Evolutionary conservation across 2,797 vertebrate genomes (phyloP), one percentile per base, ranked within the genome.

Genomic region (Acanthurus tractus): DNA sequence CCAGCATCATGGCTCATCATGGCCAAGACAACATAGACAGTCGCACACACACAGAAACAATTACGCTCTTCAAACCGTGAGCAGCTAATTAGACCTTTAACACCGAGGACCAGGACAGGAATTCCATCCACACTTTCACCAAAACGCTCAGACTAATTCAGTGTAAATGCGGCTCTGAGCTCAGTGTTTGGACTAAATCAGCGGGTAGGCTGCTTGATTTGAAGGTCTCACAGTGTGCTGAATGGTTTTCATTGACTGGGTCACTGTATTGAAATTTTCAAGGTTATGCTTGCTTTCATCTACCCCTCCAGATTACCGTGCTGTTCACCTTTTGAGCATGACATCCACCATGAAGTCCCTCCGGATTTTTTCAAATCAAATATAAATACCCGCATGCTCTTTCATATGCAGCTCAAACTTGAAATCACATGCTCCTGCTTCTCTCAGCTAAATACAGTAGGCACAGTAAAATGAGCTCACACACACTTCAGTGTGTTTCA

Each of bases 61-160:
- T 95, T 93, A 94, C 74, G 50, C 89, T 82, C 85, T 92, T 88
- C 85, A 91, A 84, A 71, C 84, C 87, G 87, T 86, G 89, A 93
- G 89, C 92, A 75, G 76, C 91, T 93, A 92, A 90, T 91, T 90
- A 93, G 88, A 90, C 87, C 90, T 94, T 92, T 91, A 93, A 91
- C 92, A 92, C 89, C 4, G 73, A 81, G 72, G 81, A 80, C 82
- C 65, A 8, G 78, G 84, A 83, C 76, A 63, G 82, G 83, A 89
- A 88, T 88, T 88, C 87, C 87, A 86, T 76, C 79, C 66, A 46
- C 81, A 87, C 76, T 87, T 86, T 88, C 82, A 74, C 78, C 86
- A 66, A 74, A 85, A 80, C 14, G 63, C 84, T 83, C 70, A 63
- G 75, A 64, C 86, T 79, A 85, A 89, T 84, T 85, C 78, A 44